Evolutionary conservation across 2,888 invertebrate genomes (phyloP).

Genomic region (Sinotaia quadrata): DNA sequence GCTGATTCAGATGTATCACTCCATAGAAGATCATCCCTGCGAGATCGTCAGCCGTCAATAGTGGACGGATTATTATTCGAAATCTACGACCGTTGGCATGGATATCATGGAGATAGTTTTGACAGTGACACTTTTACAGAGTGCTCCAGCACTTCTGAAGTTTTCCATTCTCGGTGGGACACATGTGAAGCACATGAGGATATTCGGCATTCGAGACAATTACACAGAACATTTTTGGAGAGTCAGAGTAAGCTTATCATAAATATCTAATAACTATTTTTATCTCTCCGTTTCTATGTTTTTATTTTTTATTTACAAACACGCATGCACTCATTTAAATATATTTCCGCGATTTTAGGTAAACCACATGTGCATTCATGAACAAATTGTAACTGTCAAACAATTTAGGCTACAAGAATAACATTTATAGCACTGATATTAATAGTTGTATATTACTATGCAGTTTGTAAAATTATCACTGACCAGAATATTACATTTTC

Average conservation of each 20-base stretch:
- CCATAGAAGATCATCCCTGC: not conserved
- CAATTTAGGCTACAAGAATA: too few species aligned
- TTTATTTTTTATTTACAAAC: conserved; percentile 8
- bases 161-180: conserved; percentile 48
- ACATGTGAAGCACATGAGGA: conserved; percentile 40
- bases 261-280: not conserved
- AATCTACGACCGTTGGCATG: conserved; percentile 69
- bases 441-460: too few species aligned
- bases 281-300: not conserved
- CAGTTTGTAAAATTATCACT: too few species aligned
- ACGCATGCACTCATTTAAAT: too few species aligned
- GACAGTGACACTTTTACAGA: conserved; percentile 72
- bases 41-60: conserved; percentile 54
- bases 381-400: too few species aligned
- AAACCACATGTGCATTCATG: too few species aligned
- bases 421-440: too few species aligned
- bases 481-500: too few species aligned
- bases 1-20: too few species aligned
- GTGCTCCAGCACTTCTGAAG: conserved; percentile 68
- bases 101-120: conserved; percentile 63
- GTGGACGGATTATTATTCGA: conserved; percentile 70
- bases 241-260: conserved; percentile 57
- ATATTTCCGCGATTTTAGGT: too few species aligned
- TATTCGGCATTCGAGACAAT: conserved; percentile 47
- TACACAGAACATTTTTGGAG: conserved; percentile 57